A percentile compares a stretch with the other conserved stretches of the same genome.
Evolutionary conservation across 92 coral and sea anemone species (phyloP).

Genomic region (Epizoanthus stellaris): DNA sequence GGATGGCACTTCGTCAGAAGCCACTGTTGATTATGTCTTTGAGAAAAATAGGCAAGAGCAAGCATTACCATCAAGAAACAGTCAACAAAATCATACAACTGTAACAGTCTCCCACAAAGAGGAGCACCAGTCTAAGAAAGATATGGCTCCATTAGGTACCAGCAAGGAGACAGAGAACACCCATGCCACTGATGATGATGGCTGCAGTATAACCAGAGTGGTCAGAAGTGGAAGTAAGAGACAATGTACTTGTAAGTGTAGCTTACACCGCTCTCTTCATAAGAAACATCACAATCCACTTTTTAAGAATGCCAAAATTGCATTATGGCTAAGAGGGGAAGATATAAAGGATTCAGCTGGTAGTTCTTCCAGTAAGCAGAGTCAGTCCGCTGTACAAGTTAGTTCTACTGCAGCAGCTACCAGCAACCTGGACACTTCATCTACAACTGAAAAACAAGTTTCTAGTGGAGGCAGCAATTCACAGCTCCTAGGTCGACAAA

Average conservation of each 20-base stretch:
- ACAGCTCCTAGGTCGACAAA: not conserved
- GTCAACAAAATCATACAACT: no score
- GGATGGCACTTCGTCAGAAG: slow-evolving; percentile 29
- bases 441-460: not conserved
- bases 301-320: slow-evolving; percentile 5
- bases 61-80: no score
- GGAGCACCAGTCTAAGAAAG: not conserved
- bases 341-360: not conserved
- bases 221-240: slow-evolving; percentile 2
- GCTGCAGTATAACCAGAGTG: slow-evolving; percentile 49
- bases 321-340: slow-evolving; percentile 19
- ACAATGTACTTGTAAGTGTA: not conserved
- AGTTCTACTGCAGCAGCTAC: not conserved
- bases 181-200: slow-evolving; percentile 17
- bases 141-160: no score
- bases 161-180: not conserved
- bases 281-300: not conserved
- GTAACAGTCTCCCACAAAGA: no score
- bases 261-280: not conserved
- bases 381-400: not conserved
- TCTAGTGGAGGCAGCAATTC: not conserved
- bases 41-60: not conserved
- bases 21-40: slow-evolving; percentile 1
- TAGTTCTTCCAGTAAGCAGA: not conserved
- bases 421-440: not conserved